Evolutionary conservation across 1,140 invertebrate genomes (phyloP).

Genomic region (Eubasilissa regina): DNA sequence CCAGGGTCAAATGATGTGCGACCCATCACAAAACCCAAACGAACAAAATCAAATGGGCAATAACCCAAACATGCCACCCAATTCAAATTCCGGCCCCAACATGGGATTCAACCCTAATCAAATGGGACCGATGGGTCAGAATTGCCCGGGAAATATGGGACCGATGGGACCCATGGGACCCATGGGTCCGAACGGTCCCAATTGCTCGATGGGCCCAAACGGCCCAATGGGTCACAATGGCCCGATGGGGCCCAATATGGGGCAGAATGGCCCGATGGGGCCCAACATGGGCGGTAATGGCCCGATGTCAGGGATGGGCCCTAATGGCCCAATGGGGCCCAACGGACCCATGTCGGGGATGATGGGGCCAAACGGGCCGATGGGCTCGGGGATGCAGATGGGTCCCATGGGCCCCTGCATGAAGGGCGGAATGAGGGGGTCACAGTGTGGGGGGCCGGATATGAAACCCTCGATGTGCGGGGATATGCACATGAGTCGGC

Average conservation of each 20-base stretch:
- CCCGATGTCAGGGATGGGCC: constrained; percentile 67
- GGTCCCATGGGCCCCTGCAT: constrained; percentile 71
- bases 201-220: constrained; percentile 66
- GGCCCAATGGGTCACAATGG: constrained; percentile 61
- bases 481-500: constrained; percentile 71
- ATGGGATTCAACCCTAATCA: constrained; percentile 68
- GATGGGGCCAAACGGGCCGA: constrained; percentile 71
- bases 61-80: constrained; percentile 65
- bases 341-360: constrained; percentile 69
- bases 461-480: constrained; percentile 70
- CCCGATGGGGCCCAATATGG: constrained; percentile 62
- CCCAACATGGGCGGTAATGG: constrained; percentile 71
- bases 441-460: constrained; percentile 69
- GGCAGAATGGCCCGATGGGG: constrained; percentile 62
- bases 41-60: constrained; percentile 56
- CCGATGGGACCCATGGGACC: constrained; percentile 53
- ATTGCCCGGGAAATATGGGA: constrained; percentile 60
- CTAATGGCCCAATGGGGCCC: constrained; percentile 67
- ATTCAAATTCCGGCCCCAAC: constrained; percentile 63
- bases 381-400: constrained; percentile 70
- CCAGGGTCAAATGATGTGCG: constrained; percentile 61
- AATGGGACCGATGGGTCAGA: constrained; percentile 63
- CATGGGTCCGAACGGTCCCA: constrained; percentile 48
- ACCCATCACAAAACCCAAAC: constrained; percentile 58
- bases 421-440: constrained; percentile 67